Conservation (phyloP, 2,797 vertebrate species). For the Silurus lanzhouensis region DNA sequence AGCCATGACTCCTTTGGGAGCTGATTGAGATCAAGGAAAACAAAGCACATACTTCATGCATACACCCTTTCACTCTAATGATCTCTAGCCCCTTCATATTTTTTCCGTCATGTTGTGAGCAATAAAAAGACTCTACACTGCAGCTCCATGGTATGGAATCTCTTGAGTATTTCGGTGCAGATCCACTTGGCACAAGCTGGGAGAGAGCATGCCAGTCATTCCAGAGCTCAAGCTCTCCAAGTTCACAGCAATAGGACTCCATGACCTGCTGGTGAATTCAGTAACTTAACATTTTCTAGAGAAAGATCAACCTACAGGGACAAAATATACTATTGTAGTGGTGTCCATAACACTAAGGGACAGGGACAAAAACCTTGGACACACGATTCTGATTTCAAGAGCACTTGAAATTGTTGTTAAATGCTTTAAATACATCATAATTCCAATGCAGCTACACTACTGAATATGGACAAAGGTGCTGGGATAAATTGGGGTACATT, state of each 20-base stretch:
- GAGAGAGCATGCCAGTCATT: constrained; percentile 46
- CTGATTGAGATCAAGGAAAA: constrained; percentile 5
- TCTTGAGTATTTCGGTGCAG: neutral
- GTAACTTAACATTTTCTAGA: neutral
- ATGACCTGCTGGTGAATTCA: neutral
- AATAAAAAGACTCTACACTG: neutral
- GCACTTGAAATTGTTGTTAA: neutral
- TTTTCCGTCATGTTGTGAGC: neutral
- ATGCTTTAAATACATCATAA: neutral
- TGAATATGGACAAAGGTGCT: no score
- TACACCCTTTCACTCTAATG: neutral
- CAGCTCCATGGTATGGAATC: neutral
- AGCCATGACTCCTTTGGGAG: neutral
- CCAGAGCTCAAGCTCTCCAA: constrained; percentile 13
- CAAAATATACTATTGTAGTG: neutral
- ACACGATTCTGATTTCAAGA: neutral
- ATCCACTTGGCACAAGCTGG: constrained; percentile 9
- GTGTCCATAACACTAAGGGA: neutral
- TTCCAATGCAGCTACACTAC: neutral
- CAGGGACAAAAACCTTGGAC: neutral
- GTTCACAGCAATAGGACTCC: constrained; percentile 23
- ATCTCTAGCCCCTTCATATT: neutral
- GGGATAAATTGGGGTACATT: no score
- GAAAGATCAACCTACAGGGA: neutral
- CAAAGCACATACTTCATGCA: neutral